Conservation (phyloP, 2,888 invertebrate species). For the Ornithoptera alexandrae region DNA sequence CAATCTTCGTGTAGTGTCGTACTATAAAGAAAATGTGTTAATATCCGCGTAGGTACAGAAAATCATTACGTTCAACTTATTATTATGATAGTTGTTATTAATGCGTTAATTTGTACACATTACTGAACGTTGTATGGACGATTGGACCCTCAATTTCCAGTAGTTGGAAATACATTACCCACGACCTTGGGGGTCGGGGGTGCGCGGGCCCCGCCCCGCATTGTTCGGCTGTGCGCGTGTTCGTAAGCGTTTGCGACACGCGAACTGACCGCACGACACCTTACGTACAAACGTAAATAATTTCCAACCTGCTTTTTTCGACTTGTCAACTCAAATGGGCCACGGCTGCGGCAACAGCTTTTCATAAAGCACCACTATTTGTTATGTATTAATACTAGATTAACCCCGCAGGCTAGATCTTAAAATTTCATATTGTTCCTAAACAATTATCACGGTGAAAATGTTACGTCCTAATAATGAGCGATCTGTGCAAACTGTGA, state of each 20-base stretch:
- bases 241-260: slow-evolving; percentile 39
- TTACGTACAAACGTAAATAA: slow-evolving; percentile 28
- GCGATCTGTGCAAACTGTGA: no score
- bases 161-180: slow-evolving; percentile 44
- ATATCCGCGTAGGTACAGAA: no score
- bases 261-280: slow-evolving; percentile 37
- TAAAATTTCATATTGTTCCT: no score
- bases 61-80: neutral
- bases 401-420: neutral
- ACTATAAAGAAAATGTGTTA: no score
- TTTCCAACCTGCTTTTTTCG: slow-evolving; percentile 26
- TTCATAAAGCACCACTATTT: slow-evolving; percentile 1
- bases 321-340: slow-evolving; percentile 25
- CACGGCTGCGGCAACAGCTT: slow-evolving; percentile 1
- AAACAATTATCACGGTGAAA: no score
- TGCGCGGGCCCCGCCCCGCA: slow-evolving; percentile 44
- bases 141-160: slow-evolving; percentile 31
- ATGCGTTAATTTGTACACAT: slow-evolving; percentile 31
- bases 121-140: slow-evolving; percentile 31
- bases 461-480: no score
- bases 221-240: slow-evolving; percentile 41
- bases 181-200: slow-evolving; percentile 44
- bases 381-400: neutral
- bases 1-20: no score
- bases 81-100: neutral